Percentiles rank a stretch among this genome's conserved stretches.
phyloP scores from a whole-genome alignment of 1,140 invertebrate genomes.

The Drosophila erecta region DNA sequence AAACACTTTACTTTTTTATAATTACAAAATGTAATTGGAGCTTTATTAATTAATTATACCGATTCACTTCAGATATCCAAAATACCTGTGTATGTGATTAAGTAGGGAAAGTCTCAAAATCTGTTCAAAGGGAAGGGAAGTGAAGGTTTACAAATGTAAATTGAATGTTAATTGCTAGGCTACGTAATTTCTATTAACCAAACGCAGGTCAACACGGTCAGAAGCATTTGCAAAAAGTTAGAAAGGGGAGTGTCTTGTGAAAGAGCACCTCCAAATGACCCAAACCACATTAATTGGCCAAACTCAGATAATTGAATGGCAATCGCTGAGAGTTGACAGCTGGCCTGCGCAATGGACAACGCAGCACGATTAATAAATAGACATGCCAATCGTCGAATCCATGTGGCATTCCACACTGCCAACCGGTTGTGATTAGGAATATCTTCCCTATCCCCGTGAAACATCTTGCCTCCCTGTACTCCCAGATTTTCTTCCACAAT shows the following conservation, averaged over 20 bases:
- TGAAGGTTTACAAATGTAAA: constrained; percentile 30
- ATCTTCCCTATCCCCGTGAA: neutral
- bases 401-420: constrained; percentile 39
- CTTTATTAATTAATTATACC: too few relatives aligned
- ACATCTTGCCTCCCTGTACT: neutral
- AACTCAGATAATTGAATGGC: constrained; percentile 34
- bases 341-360: constrained; percentile 57
- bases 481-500: constrained; percentile 3
- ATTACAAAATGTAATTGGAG: too few relatives aligned
- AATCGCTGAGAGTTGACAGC: constrained; percentile 51
- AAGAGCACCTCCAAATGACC: constrained; percentile 6
- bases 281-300: constrained; percentile 27
- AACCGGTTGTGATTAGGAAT: constrained; percentile 37
- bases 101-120: constrained; percentile 29
- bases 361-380: constrained; percentile 28
- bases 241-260: constrained; percentile 8
- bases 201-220: constrained; percentile 18
- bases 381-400: constrained; percentile 28
- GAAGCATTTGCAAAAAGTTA: neutral
- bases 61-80: too few relatives aligned
- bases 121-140: neutral
- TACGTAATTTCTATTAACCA: constrained; percentile 19
- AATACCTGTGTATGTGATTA: neutral
- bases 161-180: constrained; percentile 50
- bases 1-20: too few relatives aligned